These are phyloP conservation scores for Galleria mellonella DNA, from an alignment of 1,140 invertebrate genomes.

Conservation along the genomic window DNA sequence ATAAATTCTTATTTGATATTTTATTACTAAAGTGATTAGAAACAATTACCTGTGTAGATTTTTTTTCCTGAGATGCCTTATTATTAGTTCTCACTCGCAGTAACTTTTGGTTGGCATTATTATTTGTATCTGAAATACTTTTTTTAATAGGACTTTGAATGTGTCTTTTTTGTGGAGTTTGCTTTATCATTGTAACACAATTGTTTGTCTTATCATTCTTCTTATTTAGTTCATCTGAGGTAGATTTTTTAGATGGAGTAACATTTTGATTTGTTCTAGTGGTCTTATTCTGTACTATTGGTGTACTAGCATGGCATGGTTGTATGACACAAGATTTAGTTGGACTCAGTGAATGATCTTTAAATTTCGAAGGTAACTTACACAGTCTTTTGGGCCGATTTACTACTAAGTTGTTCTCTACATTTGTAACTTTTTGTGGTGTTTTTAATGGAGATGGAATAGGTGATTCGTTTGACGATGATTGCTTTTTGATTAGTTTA, in stretches of 20 bases:
- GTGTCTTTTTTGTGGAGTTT: slow-evolving; percentile 4
- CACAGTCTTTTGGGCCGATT: slow-evolving; percentile 44
- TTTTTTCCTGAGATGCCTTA: slow-evolving; percentile 10
- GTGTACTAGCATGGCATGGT: slow-evolving; percentile 52
- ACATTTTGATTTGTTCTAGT: not conserved
- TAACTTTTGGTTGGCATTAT: slow-evolving; percentile 29
- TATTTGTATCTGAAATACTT: slow-evolving; percentile 29
- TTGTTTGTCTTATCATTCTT: slow-evolving; percentile 10
- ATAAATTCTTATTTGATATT: slow-evolving; percentile 22
- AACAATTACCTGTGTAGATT: slow-evolving; percentile 1
- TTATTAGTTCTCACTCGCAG: not conserved
- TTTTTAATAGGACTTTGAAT: slow-evolving; percentile 7
- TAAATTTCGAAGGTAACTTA: slow-evolving; percentile 45
- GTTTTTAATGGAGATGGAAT: slow-evolving; percentile 25
- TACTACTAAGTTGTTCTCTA: slow-evolving; percentile 27
- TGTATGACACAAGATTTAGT: slow-evolving; percentile 41
- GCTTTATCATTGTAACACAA: slow-evolving; percentile 6
- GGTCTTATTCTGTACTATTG: slow-evolving; percentile 22
- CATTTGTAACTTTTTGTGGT: slow-evolving; percentile 7
- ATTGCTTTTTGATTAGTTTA: slow-evolving; percentile 1
- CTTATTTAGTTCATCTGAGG: slow-evolving; percentile 1
- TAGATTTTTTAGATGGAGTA: not conserved
- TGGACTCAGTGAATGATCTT: slow-evolving; percentile 46
- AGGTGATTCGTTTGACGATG: not conserved
- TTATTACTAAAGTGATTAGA: slow-evolving; percentile 11